Base-by-base conservation (phyloP, 1,140 invertebrate species). In the Drosophila ananassae region DNA sequence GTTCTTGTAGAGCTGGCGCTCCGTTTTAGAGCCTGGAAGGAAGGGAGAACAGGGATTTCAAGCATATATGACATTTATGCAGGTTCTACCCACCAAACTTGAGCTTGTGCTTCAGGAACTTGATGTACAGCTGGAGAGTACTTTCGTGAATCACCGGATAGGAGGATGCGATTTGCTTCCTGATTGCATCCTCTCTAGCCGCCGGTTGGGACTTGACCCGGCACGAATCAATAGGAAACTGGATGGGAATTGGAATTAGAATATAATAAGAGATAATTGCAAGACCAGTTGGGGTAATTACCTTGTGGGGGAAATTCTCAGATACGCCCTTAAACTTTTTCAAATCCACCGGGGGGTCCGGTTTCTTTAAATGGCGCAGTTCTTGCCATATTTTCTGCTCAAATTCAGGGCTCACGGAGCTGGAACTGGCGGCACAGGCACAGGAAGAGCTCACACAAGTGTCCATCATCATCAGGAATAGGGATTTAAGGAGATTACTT, bases 81-180 rank as follows among this genome's bases (percentile, higher is more conserved):
- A 0, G 17, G 3, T 2, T 6, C 12, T 17, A 51, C 81, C n/a
- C 12, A 90, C 89, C 90, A 22, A 72, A 90, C 22, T 76, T 66
- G 13, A 46, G 61, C 46, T 90, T 91, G 53, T 91, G 90, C 59
- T 89, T 74, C 48, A 91, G 51, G 32, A 91, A 91, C 17, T 59
- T 61, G 0, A 90, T 24, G 44, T 71, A 91, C 0, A 91, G 47
- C 0, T 69, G 7, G 0, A 91, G 58, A 0, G 82, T 75, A 0
- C 63, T 54, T 53, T 91, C 90, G 53, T 91, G 90, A 24, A 91
- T 73, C 0, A 91, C 66, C 6, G 90, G 90, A 80, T 91, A 91
- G 2, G 82, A 87, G 0, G 90, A 90, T 2, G 78, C 84, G n/a
- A 91, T 80, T 47, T 91, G 90, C 17, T 59, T 0, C 1, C 17